A percentile compares a stretch with the other conserved stretches of the same genome.
Conservation (phyloP, 1,140 invertebrate species). For the Rhopalosiphum padi region DNA sequence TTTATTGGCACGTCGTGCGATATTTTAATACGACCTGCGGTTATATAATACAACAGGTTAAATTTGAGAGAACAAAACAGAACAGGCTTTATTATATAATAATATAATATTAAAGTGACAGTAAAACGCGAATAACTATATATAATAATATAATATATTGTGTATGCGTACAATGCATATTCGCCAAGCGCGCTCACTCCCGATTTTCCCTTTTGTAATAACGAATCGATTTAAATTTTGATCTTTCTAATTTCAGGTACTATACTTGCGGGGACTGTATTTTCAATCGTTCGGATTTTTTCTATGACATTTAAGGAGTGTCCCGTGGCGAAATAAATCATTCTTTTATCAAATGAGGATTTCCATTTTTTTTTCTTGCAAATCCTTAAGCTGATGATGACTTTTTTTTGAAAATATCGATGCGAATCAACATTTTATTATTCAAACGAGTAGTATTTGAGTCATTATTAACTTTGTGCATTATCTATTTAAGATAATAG, state of each 20-base stretch:
- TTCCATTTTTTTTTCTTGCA: not conserved
- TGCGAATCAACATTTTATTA: too few relatives aligned
- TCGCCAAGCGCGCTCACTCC: too few relatives aligned
- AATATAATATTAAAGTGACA: not conserved
- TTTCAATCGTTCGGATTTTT: not conserved
- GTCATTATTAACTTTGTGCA: not conserved
- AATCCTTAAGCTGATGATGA: not conserved
- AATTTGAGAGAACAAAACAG: not conserved
- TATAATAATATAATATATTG: not conserved
- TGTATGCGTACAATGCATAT: not conserved
- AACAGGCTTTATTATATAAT: not conserved
- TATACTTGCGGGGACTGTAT: not conserved
- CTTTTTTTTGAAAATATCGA: not conserved
- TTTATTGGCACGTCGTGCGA: not conserved
- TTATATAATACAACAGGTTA: not conserved
- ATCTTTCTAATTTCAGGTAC: not conserved
- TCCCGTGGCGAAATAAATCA: not conserved
- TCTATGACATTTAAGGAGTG: not conserved
- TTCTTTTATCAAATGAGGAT: not conserved
- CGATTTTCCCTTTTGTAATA: too few relatives aligned
- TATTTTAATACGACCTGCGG: not conserved
- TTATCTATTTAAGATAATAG: not conserved
- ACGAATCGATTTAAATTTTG: not conserved
- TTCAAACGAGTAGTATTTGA: too few relatives aligned
- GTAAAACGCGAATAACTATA: not conserved